A percentile compares a stretch with the other conserved stretches of the same genome.
Conservation (phyloP, 30 jellyfish, hydroid and myxozoan species). For the Rhopilema esculentum region DNA sequence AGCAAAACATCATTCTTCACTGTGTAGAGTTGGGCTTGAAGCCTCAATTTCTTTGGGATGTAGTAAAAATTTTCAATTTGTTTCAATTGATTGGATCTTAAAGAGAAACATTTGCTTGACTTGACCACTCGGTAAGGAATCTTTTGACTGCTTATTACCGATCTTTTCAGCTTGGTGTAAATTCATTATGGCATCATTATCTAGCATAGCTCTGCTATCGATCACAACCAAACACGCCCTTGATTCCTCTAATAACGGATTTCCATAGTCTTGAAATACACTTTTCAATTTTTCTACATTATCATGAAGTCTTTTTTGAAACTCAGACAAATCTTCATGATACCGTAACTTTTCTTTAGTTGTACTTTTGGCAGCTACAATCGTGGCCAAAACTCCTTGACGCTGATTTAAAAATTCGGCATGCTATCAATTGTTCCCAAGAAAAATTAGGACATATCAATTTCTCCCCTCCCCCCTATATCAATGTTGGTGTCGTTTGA, state of each 20-base stretch:
- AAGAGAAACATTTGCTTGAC: conserved; percentile 35
- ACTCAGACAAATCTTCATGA: conserved; percentile 37
- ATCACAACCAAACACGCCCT: conserved; percentile 25
- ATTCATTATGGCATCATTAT: conserved; percentile 32
- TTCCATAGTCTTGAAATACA: conserved; percentile 34
- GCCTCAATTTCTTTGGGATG: conserved; percentile 32
- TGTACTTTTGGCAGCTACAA: conserved; percentile 18
- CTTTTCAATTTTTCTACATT: conserved; percentile 40
- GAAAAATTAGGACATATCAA: not conserved
- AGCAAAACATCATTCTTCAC: conserved; percentile 62
- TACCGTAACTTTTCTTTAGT: conserved; percentile 38
- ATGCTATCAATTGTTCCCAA: not conserved
- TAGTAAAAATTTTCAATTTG: conserved; percentile 44
- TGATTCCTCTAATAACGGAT: conserved; percentile 58
- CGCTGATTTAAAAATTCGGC: not conserved
- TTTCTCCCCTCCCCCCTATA: not conserved
- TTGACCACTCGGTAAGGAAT: conserved; percentile 27
- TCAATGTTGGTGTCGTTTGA: not conserved
- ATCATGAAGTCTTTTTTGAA: conserved; percentile 23
- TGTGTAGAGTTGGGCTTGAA: conserved; percentile 34
- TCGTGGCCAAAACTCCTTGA: conserved; percentile 21
- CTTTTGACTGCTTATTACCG: conserved; percentile 53
- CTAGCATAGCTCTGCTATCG: conserved; percentile 24
- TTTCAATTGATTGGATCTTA: conserved; percentile 58
- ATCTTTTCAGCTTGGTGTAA: conserved; percentile 45